phyloP scores from a whole-genome alignment of 2,888 invertebrate species.

The Vanessa cardui region DNA sequence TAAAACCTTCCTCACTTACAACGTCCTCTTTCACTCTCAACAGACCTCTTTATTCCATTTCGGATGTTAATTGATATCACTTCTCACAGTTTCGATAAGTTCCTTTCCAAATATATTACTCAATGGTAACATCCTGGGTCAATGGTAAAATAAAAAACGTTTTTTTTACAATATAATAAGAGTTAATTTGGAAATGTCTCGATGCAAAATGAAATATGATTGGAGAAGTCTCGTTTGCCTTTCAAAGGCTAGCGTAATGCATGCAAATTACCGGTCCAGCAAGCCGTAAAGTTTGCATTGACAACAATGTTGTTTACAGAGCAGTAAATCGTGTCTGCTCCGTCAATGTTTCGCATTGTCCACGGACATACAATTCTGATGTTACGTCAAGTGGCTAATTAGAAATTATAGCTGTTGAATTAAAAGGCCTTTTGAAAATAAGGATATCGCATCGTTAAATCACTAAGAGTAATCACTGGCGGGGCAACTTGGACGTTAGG shows the following conservation, averaged over 20 bases:
- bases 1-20: slow-evolving; percentile 58
- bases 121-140: slow-evolving; percentile 35
- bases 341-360: slow-evolving; percentile 40
- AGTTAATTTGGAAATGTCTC: slow-evolving; percentile 7
- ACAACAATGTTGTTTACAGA: slow-evolving; percentile 56
- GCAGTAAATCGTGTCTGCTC: slow-evolving; percentile 49
- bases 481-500: slow-evolving; percentile 46
- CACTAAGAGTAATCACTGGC: slow-evolving; percentile 62
- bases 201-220: slow-evolving; percentile 43
- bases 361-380: slow-evolving; percentile 42
- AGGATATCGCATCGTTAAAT: slow-evolving; percentile 64
- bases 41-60: slow-evolving; percentile 56
- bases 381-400: slow-evolving; percentile 63
- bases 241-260: slow-evolving; percentile 22
- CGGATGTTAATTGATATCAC: slow-evolving; percentile 66
- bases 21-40: slow-evolving; percentile 56
- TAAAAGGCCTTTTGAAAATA: slow-evolving; percentile 58
- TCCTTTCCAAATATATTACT: slow-evolving; percentile 42
- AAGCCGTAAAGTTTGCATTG: slow-evolving; percentile 33
- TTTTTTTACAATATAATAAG: slow-evolving; percentile 3
- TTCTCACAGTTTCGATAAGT: slow-evolving; percentile 67
- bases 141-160: background rate
- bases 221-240: slow-evolving; percentile 14
- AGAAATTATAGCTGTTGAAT: slow-evolving; percentile 67
- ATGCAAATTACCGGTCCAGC: slow-evolving; percentile 27